Evolutionary conservation across 2,797 vertebrate genomes (phyloP), one percentile per base, ranked within the genome.

Genomic region (Dromococcyx pavoninus): DNA sequence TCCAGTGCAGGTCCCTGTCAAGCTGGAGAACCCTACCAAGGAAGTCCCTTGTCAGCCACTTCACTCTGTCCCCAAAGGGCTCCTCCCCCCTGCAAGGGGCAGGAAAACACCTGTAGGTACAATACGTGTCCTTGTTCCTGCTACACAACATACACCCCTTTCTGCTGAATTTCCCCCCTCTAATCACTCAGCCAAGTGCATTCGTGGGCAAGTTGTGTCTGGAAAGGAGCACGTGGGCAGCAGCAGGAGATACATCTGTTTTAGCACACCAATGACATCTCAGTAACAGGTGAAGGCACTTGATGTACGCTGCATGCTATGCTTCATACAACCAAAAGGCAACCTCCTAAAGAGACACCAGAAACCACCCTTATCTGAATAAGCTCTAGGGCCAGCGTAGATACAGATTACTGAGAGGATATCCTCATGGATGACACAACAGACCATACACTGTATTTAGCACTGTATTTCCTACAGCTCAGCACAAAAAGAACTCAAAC

Each of bases 111-210:
- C 44, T 54, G n/a, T 1, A 18, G 46, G 19, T 2, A 6, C n/a
- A 7, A 46, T 51, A 12, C 0, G 0, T 0, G 2, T 12, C 46
- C 44, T 57, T 33, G 28, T 7, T 81, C 30, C 60, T 23, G 35
- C 13, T n/a, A 5, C 48, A 50, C 43, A 19, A 21, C 39, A 6
- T 6, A 23, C 8, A 0, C 2, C 10, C 22, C 15, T 48, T 69
- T 16, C 66, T 74, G 23, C 9, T 33, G 30, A 7, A 4, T 48
- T 35, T 33, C 82, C 28, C 8, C 13, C 6, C 28, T 44, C 24
- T 27, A 22, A 37, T 21, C 32, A 16, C 30, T 46, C 81, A 46
- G 11, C 4, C 27, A 35, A 54, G 35, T 0, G 0, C 9, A 1
- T 54, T 48, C 12, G 39, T 10, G 3, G 24, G 33, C 7, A 37